A percentile compares a stretch with the other conserved stretches of the same genome.
These are phyloP conservation scores for Brienomyrus longianalis DNA, from an alignment of 2,113 vertebrate genomes.

Conservation along the genomic window DNA sequence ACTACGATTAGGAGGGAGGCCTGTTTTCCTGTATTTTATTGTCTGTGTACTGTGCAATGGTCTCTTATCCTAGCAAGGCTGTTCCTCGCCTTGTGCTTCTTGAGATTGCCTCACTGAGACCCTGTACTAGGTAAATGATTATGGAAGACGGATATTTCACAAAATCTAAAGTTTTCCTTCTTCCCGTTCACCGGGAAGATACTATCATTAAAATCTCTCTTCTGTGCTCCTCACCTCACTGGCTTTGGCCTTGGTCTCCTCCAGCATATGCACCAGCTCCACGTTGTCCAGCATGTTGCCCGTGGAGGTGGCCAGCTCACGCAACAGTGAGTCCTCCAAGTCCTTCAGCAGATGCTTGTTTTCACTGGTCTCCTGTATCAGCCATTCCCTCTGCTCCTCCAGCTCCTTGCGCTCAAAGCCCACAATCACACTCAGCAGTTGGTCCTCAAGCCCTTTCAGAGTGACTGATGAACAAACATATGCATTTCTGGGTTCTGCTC, in stretches of 20 bases:
- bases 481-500: not conserved
- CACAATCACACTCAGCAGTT: constrained; percentile 85
- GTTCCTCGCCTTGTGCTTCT: not conserved
- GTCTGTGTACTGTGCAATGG: not conserved
- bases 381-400: constrained; percentile 79
- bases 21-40: not conserved
- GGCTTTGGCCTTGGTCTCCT: constrained; percentile 87
- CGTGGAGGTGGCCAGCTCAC: constrained; percentile 80
- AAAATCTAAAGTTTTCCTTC: not conserved
- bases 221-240: constrained; percentile 66
- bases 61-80: not conserved
- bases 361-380: constrained; percentile 88
- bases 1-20: not conserved
- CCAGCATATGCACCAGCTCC: constrained; percentile 81
- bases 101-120: not conserved
- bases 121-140: not conserved
- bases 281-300: constrained; percentile 95
- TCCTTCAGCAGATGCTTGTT: constrained; percentile 89
- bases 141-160: not conserved
- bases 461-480: constrained; percentile 65
- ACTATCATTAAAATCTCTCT: not conserved
- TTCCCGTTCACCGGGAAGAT: not conserved
- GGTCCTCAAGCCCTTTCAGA: constrained; percentile 87
- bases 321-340: constrained; percentile 82
- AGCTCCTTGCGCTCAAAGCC: constrained; percentile 80